phyloP scores from a whole-genome alignment of 2,888 invertebrate genomes.

The Physocephala rufipes region DNA sequence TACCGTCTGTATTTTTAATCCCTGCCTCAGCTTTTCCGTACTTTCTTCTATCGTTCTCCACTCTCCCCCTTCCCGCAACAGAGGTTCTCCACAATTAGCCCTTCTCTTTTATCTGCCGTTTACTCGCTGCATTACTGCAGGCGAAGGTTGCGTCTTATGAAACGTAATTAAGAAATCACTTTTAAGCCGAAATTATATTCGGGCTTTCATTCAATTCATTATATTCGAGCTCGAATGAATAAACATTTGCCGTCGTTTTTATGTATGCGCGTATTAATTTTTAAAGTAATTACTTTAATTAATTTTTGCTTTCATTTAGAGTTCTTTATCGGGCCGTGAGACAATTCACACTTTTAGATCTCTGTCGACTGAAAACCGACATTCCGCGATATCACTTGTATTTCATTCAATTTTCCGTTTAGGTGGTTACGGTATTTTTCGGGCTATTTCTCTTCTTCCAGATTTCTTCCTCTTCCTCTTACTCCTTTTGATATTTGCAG shows the following conservation, averaged over 20 bases:
- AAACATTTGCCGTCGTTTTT: neutral
- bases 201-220: neutral
- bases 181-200: slow-evolving; percentile 38
- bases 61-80: neutral
- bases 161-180: slow-evolving; percentile 39
- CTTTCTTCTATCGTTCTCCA: neutral
- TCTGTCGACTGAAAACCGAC: too few species aligned
- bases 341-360: too few species aligned
- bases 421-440: slow-evolving; percentile 1
- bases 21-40: neutral
- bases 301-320: slow-evolving; percentile 5
- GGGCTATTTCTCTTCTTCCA: neutral
- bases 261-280: too few species aligned
- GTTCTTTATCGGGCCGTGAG: slow-evolving; percentile 8
- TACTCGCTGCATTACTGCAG: neutral
- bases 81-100: too few species aligned
- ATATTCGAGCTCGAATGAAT: slow-evolving; percentile 37
- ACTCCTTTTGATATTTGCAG: slow-evolving; percentile 6
- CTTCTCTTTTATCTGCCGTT: neutral
- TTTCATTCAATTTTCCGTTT: too few species aligned
- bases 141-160: slow-evolving; percentile 24
- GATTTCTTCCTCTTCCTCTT: neutral
- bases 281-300: slow-evolving; percentile 3
- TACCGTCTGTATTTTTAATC: too few species aligned
- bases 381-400: too few species aligned